Evolutionary conservation across 2,797 vertebrate species (phyloP), one percentile per base, ranked within the genome.

Genomic region (Sardinella longiceps): DNA sequence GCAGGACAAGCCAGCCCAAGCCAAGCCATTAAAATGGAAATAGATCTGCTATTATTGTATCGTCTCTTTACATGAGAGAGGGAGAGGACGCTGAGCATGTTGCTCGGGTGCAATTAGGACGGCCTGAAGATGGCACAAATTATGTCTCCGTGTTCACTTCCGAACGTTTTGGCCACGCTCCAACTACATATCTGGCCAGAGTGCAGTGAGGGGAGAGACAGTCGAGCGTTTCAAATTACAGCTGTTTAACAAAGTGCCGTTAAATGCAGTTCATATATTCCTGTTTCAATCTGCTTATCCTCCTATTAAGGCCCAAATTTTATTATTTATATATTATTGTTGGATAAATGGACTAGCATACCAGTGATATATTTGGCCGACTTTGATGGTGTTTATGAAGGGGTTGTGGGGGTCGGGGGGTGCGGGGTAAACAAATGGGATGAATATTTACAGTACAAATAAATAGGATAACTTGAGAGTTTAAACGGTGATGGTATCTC

Each of bases 11-110:
- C 93, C 92, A 93, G 43, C 89, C 90, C 93, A 93, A 87, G 92
- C 93, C 93, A 93, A 77, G 90, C 92, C 94, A 94, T 95, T 94
- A 95, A 89, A 90, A 93, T 89, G 89, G 92, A 94, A 93, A 94
- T 91, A 94, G 93, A 95, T 94, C 91, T 81, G 90, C 88, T 92
- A 90, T 93, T 94, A 93, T 93, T 92, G 86, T 90, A 39, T 43
- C 70, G 18, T 77, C 70, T 23, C 70, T 18, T 91, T 90, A 93
- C 90, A 84, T 90, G 91, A 87, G 89, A 92, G 93, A 93, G 93
- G 20, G 82, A 43, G 82, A 43, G 88, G 87, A 90, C 85, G 82
- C 6, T 18, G 37, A 77, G 33, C 70, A 80, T 77, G 86, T 91
- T 81, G 92, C 90, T 82, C 88, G 91, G 90, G 91, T 94, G 91